phyloP scores from a whole-genome alignment of 64 coral and sea anemone genomes.

The Hydrozoanthus tunicans region DNA sequence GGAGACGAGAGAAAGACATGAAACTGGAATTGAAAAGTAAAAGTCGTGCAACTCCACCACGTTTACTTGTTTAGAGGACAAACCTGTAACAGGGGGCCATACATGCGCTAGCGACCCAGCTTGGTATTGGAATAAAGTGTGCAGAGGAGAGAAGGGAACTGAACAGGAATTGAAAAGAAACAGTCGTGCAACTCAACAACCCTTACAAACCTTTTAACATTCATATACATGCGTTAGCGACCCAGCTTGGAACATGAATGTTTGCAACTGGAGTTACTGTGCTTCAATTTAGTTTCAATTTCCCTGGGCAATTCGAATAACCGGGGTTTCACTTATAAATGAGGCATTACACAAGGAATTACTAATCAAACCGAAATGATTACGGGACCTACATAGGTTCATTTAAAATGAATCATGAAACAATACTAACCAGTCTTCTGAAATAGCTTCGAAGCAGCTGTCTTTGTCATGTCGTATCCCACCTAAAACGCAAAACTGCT shows the following conservation, averaged over 20 bases:
- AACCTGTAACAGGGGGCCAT: conserved; percentile 21
- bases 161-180: conserved; percentile 37
- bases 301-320: no score
- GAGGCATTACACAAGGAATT: no score
- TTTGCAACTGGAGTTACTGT: no score
- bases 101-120: not conserved
- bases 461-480: conserved; percentile 97
- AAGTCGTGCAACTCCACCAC: conserved; percentile 96
- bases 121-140: not conserved
- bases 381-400: no score
- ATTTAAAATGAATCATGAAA: not conserved
- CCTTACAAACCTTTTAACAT: no score
- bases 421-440: conserved; percentile 75
- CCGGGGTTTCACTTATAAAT: no score
- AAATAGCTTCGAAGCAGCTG: conserved; percentile 77
- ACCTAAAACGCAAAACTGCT: conserved; percentile 52
- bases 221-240: no score
- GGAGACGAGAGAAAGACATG: not conserved
- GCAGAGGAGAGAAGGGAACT: not conserved
- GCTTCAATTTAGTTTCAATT: no score
- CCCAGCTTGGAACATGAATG: no score
- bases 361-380: no score
- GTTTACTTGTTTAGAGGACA: conserved; percentile 49
- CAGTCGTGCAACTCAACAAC: conserved; percentile 97
- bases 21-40: conserved; percentile 37